phyloP scores from a whole-genome alignment of 2,113 vertebrate species.

The Anas platyrhynchos region DNA sequence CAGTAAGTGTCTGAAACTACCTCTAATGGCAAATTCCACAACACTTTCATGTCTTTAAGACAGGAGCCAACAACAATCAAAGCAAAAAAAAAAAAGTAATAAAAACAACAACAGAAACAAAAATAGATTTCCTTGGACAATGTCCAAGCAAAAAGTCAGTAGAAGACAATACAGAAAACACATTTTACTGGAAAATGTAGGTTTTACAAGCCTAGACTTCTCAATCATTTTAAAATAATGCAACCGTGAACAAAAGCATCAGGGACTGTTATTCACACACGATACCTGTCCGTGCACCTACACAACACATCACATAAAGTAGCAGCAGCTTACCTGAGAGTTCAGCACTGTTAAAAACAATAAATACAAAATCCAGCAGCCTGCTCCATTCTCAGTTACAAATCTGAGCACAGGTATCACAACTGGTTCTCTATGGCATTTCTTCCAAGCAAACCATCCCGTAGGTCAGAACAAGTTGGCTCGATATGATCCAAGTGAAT shows the following conservation, averaged over 20 bases:
- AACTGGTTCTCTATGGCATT: neutral
- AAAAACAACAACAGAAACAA: neutral
- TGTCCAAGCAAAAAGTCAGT: neutral
- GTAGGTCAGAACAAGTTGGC: neutral
- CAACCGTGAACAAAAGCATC: neutral
- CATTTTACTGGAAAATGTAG: conserved; percentile 14
- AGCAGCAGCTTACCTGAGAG: neutral
- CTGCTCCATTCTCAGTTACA: neutral
- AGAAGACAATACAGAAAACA: neutral
- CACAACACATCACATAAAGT: neutral
- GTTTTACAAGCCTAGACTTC: neutral
- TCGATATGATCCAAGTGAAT: neutral
- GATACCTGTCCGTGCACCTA: neutral
- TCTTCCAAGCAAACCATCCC: neutral
- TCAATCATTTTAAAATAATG: neutral
- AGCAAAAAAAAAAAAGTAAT: neutral
- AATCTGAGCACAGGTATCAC: neutral
- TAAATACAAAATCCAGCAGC: neutral
- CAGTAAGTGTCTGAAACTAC: neutral
- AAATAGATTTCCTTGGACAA: neutral
- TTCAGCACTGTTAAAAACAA: neutral
- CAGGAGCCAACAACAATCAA: neutral
- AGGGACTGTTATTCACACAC: neutral
- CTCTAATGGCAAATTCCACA: neutral
- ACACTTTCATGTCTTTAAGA: neutral